Percentiles rank a stretch among this genome's conserved stretches.
Conservation (phyloP, 2,113 vertebrate species). For the Phalacrocorax brasilianus region DNA sequence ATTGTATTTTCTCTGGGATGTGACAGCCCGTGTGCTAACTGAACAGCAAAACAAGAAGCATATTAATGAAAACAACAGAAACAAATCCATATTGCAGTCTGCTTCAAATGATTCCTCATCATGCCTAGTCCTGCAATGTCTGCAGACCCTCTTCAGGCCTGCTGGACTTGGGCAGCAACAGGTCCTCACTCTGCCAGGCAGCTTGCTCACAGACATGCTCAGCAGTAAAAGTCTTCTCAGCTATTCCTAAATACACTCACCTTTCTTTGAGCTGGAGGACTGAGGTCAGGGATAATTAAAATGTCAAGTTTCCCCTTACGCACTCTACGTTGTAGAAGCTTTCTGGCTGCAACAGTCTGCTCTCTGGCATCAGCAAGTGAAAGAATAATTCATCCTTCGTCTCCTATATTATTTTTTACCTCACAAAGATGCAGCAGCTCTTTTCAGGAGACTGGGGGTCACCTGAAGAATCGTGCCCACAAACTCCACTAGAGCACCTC, state of each 20-base stretch:
- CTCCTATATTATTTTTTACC: neutral
- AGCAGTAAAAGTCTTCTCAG: neutral
- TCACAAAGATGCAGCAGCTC: neutral
- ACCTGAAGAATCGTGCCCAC: neutral
- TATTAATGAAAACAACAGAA: neutral
- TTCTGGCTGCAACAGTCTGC: neutral
- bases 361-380: neutral
- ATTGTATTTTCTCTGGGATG: accelerated
- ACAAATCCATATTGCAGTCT: neutral
- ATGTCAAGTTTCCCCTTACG: neutral
- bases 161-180: accelerated
- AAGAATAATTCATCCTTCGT: neutral
- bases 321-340: neutral
- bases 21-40: neutral
- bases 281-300: neutral
- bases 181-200: neutral
- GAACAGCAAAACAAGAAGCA: neutral
- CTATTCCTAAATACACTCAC: neutral
- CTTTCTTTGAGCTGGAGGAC: neutral
- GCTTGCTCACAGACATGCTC: neutral
- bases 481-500: neutral
- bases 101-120: neutral
- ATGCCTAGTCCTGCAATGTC: neutral
- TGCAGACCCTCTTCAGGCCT: neutral
- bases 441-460: neutral